These are phyloP conservation scores for Ceyx cyanopectus DNA, from an alignment of 2,113 vertebrate genomes.

Conservation along the genomic window DNA sequence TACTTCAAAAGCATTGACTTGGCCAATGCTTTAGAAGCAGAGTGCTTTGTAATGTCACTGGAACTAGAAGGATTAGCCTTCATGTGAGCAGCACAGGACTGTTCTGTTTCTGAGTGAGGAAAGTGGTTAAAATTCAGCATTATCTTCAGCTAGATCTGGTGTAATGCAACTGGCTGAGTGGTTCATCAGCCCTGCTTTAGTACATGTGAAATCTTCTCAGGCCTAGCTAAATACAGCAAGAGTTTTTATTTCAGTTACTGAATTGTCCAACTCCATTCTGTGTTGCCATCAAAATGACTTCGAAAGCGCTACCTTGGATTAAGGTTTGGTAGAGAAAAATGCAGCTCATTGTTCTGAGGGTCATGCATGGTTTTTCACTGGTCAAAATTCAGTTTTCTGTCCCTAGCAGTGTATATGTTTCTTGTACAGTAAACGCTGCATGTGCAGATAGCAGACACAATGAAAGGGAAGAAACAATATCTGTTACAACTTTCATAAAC, in stretches of 20 bases:
- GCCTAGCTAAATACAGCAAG: neutral
- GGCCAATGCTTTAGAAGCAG: neutral
- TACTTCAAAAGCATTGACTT: neutral
- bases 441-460: neutral
- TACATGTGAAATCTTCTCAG: neutral
- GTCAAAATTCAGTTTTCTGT: neutral
- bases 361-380: neutral
- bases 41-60: neutral
- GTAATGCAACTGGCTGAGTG: neutral
- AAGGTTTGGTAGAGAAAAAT: neutral
- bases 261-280: neutral
- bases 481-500: neutral
- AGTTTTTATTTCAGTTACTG: neutral
- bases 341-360: neutral
- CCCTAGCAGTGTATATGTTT: neutral
- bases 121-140: neutral
- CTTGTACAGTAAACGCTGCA: neutral
- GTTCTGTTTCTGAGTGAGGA: neutral
- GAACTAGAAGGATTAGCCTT: neutral
- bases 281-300: neutral
- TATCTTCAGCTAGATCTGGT: neutral
- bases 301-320: neutral
- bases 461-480: neutral
- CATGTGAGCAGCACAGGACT: neutral
- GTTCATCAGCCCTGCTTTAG: neutral